These are phyloP conservation scores for Lordiphosa stackelbergi DNA, from an alignment of 1,140 invertebrate genomes.

Conservation along the genomic window DNA sequence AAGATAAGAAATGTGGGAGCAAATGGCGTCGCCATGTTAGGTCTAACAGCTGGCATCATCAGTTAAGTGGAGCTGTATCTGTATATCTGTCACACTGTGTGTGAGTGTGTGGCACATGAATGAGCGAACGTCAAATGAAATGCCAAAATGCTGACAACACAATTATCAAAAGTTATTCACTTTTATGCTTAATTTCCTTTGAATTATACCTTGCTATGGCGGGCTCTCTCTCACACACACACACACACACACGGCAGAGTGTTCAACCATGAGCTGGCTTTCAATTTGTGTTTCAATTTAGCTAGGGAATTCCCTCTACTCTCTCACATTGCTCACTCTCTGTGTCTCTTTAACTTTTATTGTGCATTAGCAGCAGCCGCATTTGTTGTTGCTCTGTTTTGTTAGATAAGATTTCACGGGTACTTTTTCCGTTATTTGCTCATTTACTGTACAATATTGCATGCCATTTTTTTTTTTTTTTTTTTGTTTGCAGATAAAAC, in stretches of 20 bases:
- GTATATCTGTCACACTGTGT: too few species aligned
- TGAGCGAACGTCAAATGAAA: conserved; percentile 28
- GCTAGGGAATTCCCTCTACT: conserved; percentile 40
- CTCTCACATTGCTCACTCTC: not conserved
- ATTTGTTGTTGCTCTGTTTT: conserved; percentile 1
- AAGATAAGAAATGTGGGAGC: too few species aligned
- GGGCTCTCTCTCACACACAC: not conserved
- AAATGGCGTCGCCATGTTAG: too few species aligned
- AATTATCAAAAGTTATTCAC: conserved; percentile 71
- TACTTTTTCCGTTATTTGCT: conserved; percentile 36
- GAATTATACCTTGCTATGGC: conserved; percentile 27
- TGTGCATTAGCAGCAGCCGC: conserved; percentile 18
- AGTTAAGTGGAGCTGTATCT: conserved; percentile 15
- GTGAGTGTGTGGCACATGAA: not conserved
- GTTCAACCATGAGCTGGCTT: conserved; percentile 22
- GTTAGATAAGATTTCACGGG: conserved; percentile 43
- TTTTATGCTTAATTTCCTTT: conserved; percentile 73
- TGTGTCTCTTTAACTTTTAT: conserved; percentile 7
- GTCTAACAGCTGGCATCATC: too few species aligned
- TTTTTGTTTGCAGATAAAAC: conserved; percentile 3
- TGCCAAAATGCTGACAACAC: conserved; percentile 57
- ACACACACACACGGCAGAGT: not conserved
- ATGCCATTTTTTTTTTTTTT: not conserved
- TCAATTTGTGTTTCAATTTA: conserved; percentile 27
- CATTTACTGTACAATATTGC: conserved; percentile 16